A percentile compares a stretch with the other conserved stretches of the same genome.
Evolutionary conservation across 2,888 invertebrate genomes (phyloP).

Genomic region (Abscondita cerata): DNA sequence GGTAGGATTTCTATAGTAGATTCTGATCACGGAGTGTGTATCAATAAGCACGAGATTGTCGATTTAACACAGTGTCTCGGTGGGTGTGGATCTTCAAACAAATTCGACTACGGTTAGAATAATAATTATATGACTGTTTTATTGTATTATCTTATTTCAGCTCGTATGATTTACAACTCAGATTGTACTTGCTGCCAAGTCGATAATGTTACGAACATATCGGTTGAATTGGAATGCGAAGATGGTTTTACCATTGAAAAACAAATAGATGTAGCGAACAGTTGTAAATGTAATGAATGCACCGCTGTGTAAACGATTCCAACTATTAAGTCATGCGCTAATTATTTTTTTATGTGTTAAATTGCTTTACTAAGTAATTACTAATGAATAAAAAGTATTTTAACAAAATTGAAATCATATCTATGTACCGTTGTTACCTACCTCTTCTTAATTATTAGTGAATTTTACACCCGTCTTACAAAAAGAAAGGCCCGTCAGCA

Average conservation of each 20-base stretch:
- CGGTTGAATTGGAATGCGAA: constrained; percentile 52
- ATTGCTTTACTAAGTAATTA: no score
- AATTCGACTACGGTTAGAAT: constrained; percentile 69
- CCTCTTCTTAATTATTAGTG: no score
- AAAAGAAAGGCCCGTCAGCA: no score
- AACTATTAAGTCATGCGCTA: no score
- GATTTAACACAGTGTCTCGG: constrained; percentile 77
- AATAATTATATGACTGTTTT: background rate
- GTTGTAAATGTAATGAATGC: constrained; percentile 49
- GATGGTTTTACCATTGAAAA: constrained; percentile 53
- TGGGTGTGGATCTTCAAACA: constrained; percentile 71
- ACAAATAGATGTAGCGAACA: constrained; percentile 53
- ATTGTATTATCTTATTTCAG: constrained; percentile 50
- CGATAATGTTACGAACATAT: background rate
- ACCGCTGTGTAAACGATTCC: background rate
- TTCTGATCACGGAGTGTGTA: constrained; percentile 67
- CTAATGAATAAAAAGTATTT: no score
- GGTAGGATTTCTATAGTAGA: constrained; percentile 63
- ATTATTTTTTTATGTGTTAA: no score
- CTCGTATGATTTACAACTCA: constrained; percentile 63
- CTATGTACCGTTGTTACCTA: no score
- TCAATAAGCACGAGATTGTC: constrained; percentile 65
- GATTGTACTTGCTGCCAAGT: constrained; percentile 64
- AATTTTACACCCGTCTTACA: no score
- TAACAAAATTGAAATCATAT: no score